Percentiles rank a stretch among this genome's conserved stretches.
phyloP scores from a whole-genome alignment of 2,888 invertebrate species.

The Adelognathus sp. region DNA sequence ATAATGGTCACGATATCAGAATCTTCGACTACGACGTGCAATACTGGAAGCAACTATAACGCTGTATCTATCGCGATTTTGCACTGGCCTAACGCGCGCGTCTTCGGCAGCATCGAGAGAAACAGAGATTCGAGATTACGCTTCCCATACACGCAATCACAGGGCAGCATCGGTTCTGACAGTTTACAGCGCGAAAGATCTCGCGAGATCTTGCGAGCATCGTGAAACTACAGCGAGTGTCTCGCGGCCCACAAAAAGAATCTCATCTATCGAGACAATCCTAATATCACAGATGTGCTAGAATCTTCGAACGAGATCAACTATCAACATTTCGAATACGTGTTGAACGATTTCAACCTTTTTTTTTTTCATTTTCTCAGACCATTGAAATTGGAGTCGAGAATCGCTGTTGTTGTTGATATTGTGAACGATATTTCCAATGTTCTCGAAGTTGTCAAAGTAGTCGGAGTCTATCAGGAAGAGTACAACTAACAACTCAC shows the following conservation, averaged over 20 bases:
- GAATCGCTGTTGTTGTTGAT: background rate
- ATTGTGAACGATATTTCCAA: too few relatives aligned
- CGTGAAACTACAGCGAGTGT: constrained; percentile 4
- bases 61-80: constrained; percentile 26
- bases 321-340: background rate
- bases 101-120: constrained; percentile 51
- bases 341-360: background rate
- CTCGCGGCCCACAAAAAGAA: constrained; percentile 1
- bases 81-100: constrained; percentile 54
- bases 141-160: constrained; percentile 66
- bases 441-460: too few relatives aligned
- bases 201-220: constrained; percentile 30
- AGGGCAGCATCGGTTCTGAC: constrained; percentile 43
- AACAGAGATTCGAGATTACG: constrained; percentile 73
- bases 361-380: background rate
- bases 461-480: too few relatives aligned
- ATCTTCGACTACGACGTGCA: constrained; percentile 29
- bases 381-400: background rate
- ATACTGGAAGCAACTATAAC: background rate
- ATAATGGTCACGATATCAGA: constrained; percentile 72
- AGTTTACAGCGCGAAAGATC: constrained; percentile 37
- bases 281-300: background rate
- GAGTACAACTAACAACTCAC: too few relatives aligned
- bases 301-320: background rate
- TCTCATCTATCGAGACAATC: background rate